Conservation (phyloP, 2,888 invertebrate species). For the Parelbella ahira region DNA sequence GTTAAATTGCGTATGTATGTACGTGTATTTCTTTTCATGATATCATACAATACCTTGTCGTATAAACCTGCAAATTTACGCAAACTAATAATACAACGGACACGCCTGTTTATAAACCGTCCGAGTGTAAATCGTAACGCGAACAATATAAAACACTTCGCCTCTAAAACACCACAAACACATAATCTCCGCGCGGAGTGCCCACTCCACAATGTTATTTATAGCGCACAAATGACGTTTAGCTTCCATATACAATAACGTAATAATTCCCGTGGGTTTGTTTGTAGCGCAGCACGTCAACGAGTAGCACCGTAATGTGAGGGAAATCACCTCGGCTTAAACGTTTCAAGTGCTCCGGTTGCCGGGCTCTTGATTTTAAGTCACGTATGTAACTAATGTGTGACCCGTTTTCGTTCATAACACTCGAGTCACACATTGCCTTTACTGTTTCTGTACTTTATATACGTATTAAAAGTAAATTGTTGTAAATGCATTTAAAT, state of each 20-base stretch:
- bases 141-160: slow-evolving; percentile 21
- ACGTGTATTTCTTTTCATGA: too few species aligned
- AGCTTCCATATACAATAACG: slow-evolving; percentile 23
- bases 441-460: too few species aligned
- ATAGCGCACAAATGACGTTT: slow-evolving; percentile 31
- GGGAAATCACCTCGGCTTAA: slow-evolving; percentile 36
- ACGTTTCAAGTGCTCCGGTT: slow-evolving; percentile 1
- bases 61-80: too few species aligned
- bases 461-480: too few species aligned
- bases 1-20: too few species aligned
- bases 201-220: slow-evolving; percentile 49
- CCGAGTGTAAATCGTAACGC: slow-evolving; percentile 4
- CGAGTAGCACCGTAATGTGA: slow-evolving; percentile 50
- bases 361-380: slow-evolving; percentile 1
- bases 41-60: too few species aligned
- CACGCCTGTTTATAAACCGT: slow-evolving; percentile 3
- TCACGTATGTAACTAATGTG: slow-evolving; percentile 5
- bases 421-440: too few species aligned
- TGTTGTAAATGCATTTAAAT: too few species aligned
- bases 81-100: too few species aligned
- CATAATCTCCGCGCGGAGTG: slow-evolving; percentile 28
- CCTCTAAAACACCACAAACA: slow-evolving; percentile 13
- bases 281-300: slow-evolving; percentile 45
- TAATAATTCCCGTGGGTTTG: slow-evolving; percentile 47
- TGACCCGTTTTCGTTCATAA: too few species aligned